Evolutionary conservation across 2,113 vertebrate species (phyloP), one percentile per base, ranked within the genome.

Genomic region (Syrmaticus mikado): DNA sequence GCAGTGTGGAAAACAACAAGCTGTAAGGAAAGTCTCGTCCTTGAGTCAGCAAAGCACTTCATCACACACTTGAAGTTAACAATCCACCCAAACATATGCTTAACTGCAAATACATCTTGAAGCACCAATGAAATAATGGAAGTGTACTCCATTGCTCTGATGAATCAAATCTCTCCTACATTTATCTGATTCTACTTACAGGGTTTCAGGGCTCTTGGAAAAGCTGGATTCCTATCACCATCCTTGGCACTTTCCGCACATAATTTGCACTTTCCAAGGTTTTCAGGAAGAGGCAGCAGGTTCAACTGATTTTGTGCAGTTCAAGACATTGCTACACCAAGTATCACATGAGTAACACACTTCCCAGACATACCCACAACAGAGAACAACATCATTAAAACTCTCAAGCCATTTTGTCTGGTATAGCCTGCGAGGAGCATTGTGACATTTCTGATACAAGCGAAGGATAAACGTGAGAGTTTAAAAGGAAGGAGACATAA

Each of bases 1-100:
- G 96, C 79, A 77, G 90, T 91, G 85, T 96, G 93, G 84, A 91
- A 96, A 96, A 96, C 89, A 93, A 91, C 91, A 91, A 94, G 72
- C 89, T 80, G 50, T 64, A 86, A 91, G 84, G 87, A 87, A 81
- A 82, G 91, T 82, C 92, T 96, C 18, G 50, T 93, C 87, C 92
- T 75, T 77, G 91, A 96, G 82, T 94, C 92, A 96, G 94, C 92
- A 95, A 87, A 77, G 87, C 67, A 34, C 79, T 96, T 14, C 36
- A 85, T 92, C 84, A 70, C 65, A 70, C 75, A 22, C 74, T 87
- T 36, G 72, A 82, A 89, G 82, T 91, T 91, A 93, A 73, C 78
- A 80, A 85, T 87, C 90, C 87, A 80, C 91, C 86, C 82, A 92
- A 85, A 87, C 74, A 89, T 73, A 91, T 70, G 91, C 67, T 82